These are phyloP conservation scores for Alectoris magna DNA, from an alignment of 2,797 vertebrate genomes.

Conservation along the genomic window DNA sequence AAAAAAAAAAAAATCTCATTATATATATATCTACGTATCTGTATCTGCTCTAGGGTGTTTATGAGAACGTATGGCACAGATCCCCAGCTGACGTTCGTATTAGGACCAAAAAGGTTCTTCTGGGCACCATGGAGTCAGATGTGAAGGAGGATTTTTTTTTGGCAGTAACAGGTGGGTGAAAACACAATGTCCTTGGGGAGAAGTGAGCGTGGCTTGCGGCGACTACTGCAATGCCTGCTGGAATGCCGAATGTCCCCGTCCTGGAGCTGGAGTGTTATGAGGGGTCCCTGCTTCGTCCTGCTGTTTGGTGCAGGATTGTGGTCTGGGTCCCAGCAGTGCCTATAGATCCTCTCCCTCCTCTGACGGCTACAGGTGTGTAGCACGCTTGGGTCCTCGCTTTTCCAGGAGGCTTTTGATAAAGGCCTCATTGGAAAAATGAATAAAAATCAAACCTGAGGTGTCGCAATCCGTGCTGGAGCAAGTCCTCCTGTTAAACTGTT, in stretches of 20 bases:
- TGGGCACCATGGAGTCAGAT: neutral
- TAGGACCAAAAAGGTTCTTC: neutral
- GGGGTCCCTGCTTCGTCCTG: neutral
- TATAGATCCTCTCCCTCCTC: neutral
- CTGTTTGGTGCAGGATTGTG: neutral
- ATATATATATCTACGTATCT: neutral
- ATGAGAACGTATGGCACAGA: accelerated
- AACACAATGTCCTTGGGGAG: accelerated
- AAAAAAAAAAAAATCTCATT: neutral
- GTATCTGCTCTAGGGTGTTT: neutral
- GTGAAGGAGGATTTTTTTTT: neutral
- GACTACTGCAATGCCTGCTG: neutral
- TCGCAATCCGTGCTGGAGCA: neutral
- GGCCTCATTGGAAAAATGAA: neutral
- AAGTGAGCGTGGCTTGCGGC: neutral
- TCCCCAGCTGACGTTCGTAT: neutral
- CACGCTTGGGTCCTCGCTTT: neutral
- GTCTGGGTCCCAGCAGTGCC: neutral
- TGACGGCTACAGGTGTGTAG: neutral
- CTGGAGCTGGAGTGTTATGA: neutral
- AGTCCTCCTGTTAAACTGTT: neutral
- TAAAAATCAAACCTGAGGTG: neutral
- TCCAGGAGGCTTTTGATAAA: neutral
- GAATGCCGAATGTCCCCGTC: accelerated
- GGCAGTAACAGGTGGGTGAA: neutral